Evolutionary conservation across 2,797 vertebrate genomes (phyloP).

Genomic region (Micrastur ruficollis): DNA sequence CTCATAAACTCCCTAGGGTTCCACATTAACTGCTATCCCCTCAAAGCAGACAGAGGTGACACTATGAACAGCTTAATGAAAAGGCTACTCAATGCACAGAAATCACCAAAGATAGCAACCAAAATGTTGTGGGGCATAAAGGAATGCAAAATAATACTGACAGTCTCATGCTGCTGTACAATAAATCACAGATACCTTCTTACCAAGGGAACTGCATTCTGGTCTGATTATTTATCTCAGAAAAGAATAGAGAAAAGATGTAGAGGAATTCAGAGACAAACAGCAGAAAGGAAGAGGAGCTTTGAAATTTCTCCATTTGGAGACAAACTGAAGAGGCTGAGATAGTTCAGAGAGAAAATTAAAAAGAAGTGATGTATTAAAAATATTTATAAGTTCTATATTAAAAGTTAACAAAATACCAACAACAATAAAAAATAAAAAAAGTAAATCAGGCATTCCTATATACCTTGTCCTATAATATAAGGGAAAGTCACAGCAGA

Average conservation of each 20-base stretch:
- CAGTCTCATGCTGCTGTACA: conserved; percentile 39
- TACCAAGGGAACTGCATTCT: conserved; percentile 37
- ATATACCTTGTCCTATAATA: neutral
- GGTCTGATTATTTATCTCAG: conserved; percentile 53
- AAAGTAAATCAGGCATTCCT: neutral
- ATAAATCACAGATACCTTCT: conserved; percentile 30
- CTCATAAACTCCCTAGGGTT: neutral
- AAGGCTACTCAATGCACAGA: conserved; percentile 21
- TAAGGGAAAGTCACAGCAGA: neutral
- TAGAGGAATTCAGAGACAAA: conserved; percentile 24
- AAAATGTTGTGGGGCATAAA: conserved; percentile 32
- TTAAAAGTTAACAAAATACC: neutral
- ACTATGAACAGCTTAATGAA: conserved; percentile 40
- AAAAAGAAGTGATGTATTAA: neutral
- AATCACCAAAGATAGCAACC: conserved; percentile 42
- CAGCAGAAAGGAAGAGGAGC: neutral
- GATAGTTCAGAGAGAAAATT: conserved; percentile 7
- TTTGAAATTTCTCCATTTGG: neutral
- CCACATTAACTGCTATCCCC: neutral
- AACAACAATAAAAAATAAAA: neutral
- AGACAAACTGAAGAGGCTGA: neutral
- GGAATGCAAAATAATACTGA: conserved; percentile 46
- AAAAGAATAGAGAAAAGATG: conserved; percentile 50
- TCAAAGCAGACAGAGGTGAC: conserved; percentile 46
- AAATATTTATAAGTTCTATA: neutral